Evolutionary conservation across 2,888 invertebrate species (phyloP), one percentile per base, ranked within the genome.

Genomic region (Acronicta leporina): DNA sequence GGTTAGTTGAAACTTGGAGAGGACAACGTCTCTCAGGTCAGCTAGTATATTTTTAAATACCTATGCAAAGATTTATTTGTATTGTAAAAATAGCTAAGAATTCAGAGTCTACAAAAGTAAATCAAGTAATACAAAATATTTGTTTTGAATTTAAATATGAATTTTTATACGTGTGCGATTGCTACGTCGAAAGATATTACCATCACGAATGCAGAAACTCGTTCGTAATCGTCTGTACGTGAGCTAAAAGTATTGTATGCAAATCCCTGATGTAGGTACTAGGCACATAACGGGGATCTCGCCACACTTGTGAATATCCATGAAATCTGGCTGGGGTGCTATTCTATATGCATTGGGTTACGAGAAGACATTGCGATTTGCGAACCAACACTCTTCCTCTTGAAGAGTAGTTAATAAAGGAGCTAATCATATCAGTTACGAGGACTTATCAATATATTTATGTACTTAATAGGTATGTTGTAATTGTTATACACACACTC

Each of bases 181-280:
- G 57, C 2, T 55, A 58, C 59, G 56, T 63, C 48, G 45, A 68
- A 64, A 72, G 33, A 40, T 30, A 57, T 68, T 61, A 60, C 35
- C 46, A 53, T 65, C 61, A 60, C 45, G 59, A 69, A 69, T 64
- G 51, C 52, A 53, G 50, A 70, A 73, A 68, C 63, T 65, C 45
- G 55, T 69, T 63, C 14, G 25, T 33, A 52, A 35, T 16, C 30
- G 55, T 44, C 61, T 61, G 40, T 71, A 48, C 49, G 51, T 54
- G 68, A 67, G 46, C 54, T 75, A 68, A 48, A 51, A 63, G 73
- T 77, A 84, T 87, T 87, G 87, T 87, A 87, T 87, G 86, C 74
- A 78, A 88, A 87, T 86, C 52, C 51, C 68, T 52, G 58, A 71
- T 78, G 53, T 66, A 74, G 20, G 20, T 20, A 20, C 20, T 20